A percentile compares a stretch with the other conserved stretches of the same genome.
phyloP scores from a whole-genome alignment of 1,140 invertebrate genomes.

The Drosophila jambulina region DNA sequence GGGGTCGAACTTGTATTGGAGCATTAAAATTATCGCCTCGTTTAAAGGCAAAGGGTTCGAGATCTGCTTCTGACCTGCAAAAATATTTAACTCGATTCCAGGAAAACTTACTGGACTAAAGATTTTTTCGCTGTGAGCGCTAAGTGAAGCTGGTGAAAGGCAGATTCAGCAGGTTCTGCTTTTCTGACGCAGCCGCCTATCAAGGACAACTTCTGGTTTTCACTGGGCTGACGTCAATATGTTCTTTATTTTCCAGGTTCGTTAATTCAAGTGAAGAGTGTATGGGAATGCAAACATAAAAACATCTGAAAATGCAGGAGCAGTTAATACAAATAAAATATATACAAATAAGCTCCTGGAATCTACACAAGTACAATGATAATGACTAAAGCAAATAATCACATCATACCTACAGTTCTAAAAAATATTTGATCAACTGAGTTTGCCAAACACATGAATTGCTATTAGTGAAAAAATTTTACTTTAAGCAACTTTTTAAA shows the following conservation, averaged over 20 bases:
- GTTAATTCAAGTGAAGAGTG: background rate
- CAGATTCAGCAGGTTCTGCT: constrained; percentile 15
- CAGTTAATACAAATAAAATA: background rate
- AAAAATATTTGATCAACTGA: constrained; percentile 15
- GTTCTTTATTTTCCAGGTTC: constrained; percentile 5
- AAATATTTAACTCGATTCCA: background rate
- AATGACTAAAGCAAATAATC: background rate
- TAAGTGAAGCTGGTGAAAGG: constrained; percentile 19
- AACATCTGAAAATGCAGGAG: background rate
- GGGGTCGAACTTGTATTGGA: background rate
- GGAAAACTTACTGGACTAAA: background rate
- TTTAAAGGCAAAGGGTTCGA: background rate
- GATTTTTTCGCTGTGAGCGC: background rate
- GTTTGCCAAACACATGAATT: constrained; percentile 3
- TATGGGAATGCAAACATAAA: background rate
- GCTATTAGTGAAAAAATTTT: background rate
- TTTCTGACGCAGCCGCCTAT: constrained; percentile 14
- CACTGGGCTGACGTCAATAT: constrained; percentile 35
- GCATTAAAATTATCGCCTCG: background rate
- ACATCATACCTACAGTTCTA: background rate
- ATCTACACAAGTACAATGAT: no score
- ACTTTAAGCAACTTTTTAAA: background rate
- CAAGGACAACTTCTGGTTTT: constrained; percentile 45
- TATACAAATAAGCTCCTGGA: background rate
- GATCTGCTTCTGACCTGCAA: background rate